These are phyloP conservation scores for Eira barbara DNA, from an alignment of 2,113 vertebrate species.

Conservation along the genomic window DNA sequence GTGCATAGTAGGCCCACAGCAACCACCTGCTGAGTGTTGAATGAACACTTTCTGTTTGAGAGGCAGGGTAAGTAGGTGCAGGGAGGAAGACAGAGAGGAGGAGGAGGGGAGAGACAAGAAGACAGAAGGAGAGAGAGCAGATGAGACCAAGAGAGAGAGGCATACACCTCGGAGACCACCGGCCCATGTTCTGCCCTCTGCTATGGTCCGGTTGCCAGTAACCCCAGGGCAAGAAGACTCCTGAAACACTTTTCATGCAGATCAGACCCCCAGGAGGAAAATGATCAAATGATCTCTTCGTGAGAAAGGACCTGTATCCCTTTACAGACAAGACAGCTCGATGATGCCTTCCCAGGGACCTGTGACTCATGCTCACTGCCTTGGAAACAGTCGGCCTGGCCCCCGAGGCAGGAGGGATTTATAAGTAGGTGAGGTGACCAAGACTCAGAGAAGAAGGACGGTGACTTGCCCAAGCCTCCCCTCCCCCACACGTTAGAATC, in stretches of 20 bases:
- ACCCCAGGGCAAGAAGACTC: background rate
- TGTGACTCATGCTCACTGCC: slow-evolving; percentile 13
- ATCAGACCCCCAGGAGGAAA: background rate
- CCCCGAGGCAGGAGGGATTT: background rate
- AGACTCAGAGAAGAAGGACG: background rate
- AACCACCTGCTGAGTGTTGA: background rate
- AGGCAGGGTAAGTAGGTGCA: background rate
- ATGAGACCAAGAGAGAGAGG: background rate
- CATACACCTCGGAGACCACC: fast-evolving
- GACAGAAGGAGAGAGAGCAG: background rate
- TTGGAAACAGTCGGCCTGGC: background rate
- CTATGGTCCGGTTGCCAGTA: background rate
- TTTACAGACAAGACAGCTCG: background rate
- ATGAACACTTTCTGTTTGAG: background rate
- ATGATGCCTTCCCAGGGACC: background rate
- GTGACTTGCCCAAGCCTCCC: background rate
- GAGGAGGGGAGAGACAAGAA: too few relatives aligned
- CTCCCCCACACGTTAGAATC: background rate
- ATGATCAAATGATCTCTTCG: background rate
- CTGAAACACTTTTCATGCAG: background rate
- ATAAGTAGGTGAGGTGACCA: background rate
- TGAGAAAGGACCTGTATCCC: background rate
- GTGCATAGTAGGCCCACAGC: background rate
- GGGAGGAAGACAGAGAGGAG: background rate
- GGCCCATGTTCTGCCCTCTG: background rate